Evolutionary conservation across 2,113 vertebrate species (phyloP).

Genomic region (Oreamnos americanus): DNA sequence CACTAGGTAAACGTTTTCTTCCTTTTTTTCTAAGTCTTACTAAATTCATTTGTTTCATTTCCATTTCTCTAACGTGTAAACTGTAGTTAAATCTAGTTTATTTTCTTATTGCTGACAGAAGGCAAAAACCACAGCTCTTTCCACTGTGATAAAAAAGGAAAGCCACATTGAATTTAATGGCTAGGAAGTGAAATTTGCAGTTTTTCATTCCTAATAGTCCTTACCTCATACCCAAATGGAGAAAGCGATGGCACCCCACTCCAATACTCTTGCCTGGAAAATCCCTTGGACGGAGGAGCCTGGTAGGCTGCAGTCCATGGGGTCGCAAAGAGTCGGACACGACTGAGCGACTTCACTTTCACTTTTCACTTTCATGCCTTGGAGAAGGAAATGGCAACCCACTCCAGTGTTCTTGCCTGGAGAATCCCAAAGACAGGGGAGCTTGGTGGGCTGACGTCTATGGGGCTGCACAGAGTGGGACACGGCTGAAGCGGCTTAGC

Average conservation of each 20-base stretch:
- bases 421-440: too few relatives aligned
- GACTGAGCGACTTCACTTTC: too few relatives aligned
- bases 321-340: fast-evolving
- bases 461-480: too few relatives aligned
- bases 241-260: too few relatives aligned
- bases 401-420: too few relatives aligned
- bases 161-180: not conserved
- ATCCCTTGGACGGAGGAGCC: too few relatives aligned
- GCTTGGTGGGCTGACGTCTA: too few relatives aligned
- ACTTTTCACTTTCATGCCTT: too few relatives aligned
- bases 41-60: not conserved
- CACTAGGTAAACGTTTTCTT: not conserved
- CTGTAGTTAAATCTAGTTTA: not conserved
- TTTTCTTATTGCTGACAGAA: not conserved
- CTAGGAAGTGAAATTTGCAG: not conserved
- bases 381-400: too few relatives aligned
- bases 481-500: too few relatives aligned
- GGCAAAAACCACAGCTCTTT: not conserved
- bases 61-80: not conserved
- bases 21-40: not conserved
- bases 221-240: not conserved
- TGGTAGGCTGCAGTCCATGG: too few relatives aligned
- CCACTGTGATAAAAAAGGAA: not conserved
- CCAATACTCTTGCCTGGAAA: too few relatives aligned
- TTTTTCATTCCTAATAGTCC: not conserved